Conservation (phyloP, 37 sponge, comb jelly and placozoan genomes). For the Beroe ovata region DNA sequence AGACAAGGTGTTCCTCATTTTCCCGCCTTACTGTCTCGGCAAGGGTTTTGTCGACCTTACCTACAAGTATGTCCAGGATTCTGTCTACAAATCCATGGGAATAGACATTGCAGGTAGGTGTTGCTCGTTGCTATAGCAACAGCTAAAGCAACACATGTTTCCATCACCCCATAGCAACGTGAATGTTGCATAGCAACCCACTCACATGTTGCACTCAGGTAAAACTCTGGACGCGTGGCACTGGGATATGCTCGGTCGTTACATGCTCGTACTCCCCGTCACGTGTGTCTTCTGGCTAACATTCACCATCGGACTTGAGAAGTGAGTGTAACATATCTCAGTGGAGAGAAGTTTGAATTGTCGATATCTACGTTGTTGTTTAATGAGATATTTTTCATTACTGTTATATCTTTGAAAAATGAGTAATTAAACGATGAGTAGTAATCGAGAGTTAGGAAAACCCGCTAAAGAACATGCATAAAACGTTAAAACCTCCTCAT, state of each 20-base stretch:
- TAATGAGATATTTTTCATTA: neutral
- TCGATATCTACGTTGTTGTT: no score
- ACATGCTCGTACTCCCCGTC: constrained; percentile 35
- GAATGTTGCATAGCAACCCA: no score
- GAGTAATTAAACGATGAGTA: no score
- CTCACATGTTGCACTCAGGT: no score
- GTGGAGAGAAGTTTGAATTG: no score
- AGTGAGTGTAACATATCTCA: no score
- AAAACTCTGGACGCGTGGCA: constrained; percentile 16
- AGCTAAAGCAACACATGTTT: neutral
- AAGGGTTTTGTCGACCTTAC: constrained; percentile 48
- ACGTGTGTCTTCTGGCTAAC: constrained; percentile 30
- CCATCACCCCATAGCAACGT: neutral
- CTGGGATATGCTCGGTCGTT: constrained; percentile 26
- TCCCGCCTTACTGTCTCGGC: constrained; percentile 59
- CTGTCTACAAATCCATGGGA: constrained; percentile 33
- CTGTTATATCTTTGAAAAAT: neutral
- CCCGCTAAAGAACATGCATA: no score
- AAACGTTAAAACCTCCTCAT: no score
- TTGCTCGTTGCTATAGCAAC: neutral
- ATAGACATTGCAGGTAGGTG: neutral
- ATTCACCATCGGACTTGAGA: constrained; percentile 29
- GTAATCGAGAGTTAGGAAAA: no score
- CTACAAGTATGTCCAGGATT: constrained; percentile 7
- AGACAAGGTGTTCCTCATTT: constrained; percentile 38